Conservation (phyloP, 2,888 invertebrate species). For the Rhamnusium bicolor region DNA sequence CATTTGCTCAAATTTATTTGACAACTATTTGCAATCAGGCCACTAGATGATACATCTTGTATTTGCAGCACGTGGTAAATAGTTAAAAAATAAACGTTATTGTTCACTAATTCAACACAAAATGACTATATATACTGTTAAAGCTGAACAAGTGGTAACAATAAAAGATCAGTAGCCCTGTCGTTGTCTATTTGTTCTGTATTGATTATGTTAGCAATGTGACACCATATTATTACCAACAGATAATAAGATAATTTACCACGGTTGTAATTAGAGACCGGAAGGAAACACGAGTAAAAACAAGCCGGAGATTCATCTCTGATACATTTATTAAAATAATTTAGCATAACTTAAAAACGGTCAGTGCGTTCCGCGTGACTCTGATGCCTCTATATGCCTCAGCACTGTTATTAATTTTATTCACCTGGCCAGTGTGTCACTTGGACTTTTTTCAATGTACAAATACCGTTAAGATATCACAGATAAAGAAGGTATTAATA, state of each 20-base stretch:
- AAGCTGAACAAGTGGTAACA: constrained; percentile 39
- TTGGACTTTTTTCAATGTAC: constrained; percentile 18
- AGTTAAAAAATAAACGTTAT: no score
- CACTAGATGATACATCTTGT: no score
- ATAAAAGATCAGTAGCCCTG: not conserved
- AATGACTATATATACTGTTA: not conserved
- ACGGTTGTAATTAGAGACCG: constrained; percentile 70
- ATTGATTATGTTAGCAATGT: constrained; percentile 46
- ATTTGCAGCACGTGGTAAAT: no score
- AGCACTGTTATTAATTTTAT: constrained; percentile 35
- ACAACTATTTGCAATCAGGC: no score
- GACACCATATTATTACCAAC: constrained; percentile 53
- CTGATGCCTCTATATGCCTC: constrained; percentile 39
- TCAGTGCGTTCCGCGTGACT: constrained; percentile 59
- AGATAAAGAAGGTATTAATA: not conserved
- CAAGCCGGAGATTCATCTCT: constrained; percentile 70
- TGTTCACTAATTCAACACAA: no score
- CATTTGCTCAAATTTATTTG: no score
- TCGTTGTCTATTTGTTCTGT: constrained; percentile 39
- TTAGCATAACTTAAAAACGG: constrained; percentile 70
- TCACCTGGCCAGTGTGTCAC: constrained; percentile 47
- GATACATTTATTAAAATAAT: constrained; percentile 72
- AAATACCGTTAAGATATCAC: not conserved
- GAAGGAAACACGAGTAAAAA: constrained; percentile 72
- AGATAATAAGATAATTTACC: constrained; percentile 68